A percentile compares a stretch with the other conserved stretches of the same genome.
phyloP scores from a whole-genome alignment of 2,797 vertebrate genomes.

The Onychomys leucogaster region DNA sequence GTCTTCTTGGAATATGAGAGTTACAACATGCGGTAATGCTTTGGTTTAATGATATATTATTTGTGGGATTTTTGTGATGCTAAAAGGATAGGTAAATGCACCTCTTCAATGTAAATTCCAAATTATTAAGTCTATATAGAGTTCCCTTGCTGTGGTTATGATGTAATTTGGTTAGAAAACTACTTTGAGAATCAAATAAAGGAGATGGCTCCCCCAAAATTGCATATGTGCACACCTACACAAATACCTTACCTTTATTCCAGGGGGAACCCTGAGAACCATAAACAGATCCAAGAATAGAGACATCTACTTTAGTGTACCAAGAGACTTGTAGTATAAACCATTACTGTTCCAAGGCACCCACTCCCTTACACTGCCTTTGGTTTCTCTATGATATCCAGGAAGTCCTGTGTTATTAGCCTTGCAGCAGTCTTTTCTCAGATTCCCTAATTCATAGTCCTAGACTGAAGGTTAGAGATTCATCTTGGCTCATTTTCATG shows the following conservation, averaged over 20 bases:
- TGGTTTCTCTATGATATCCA: neutral
- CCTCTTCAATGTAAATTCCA: neutral
- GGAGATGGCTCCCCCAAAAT: neutral
- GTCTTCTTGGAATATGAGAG: neutral
- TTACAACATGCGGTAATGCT: neutral
- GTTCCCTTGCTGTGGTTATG: neutral
- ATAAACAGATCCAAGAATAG: neutral
- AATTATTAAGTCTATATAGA: neutral
- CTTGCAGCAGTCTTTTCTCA: neutral
- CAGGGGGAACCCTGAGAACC: neutral
- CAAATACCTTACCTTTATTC: conserved; percentile 9
- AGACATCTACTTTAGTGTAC: neutral
- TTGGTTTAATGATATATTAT: neutral
- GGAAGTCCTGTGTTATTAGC: neutral
- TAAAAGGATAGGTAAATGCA: neutral
- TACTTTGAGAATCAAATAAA: conserved; percentile 38
- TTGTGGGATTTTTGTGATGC: neutral
- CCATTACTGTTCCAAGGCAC: neutral
- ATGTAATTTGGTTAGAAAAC: neutral
- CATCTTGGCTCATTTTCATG: neutral
- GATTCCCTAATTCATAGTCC: neutral
- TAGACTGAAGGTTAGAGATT: conserved; percentile 15
- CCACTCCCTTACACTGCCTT: neutral
- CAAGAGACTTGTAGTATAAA: neutral
- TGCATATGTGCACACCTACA: neutral